phyloP scores from a whole-genome alignment of 2,797 vertebrate species.

The Hapalemur alaotrensis region DNA sequence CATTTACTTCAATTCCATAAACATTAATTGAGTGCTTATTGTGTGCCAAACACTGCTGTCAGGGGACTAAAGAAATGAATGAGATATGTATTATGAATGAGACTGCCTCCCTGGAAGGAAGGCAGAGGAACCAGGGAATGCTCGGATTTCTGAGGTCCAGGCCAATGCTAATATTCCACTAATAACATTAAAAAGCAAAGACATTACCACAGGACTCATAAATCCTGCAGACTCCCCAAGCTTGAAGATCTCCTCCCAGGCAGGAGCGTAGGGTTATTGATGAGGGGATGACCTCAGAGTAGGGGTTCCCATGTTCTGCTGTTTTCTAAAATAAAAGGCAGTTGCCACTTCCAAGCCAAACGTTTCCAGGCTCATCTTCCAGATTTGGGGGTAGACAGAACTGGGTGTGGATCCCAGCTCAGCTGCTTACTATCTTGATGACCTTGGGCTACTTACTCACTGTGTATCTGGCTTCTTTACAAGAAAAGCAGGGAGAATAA shows the following conservation, averaged over 20 bases:
- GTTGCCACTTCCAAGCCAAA: not conserved
- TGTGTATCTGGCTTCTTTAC: not conserved
- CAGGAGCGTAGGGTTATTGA: not conserved
- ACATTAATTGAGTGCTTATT: not conserved
- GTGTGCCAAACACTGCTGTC: not conserved
- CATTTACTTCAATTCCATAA: not conserved
- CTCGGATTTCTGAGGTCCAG: constrained; percentile 18
- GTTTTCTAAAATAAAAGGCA: not conserved
- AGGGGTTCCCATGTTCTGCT: not conserved
- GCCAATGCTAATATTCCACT: not conserved
- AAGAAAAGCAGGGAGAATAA: not conserved
- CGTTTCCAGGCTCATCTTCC: not conserved
- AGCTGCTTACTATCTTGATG: not conserved
- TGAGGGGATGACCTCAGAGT: not conserved
- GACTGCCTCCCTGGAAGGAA: not conserved
- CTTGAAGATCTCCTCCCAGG: not conserved
- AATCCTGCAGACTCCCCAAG: not conserved
- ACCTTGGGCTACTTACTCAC: not conserved
- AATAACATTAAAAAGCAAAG: constrained; percentile 7
- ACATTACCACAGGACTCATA: not conserved
- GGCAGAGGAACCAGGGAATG: not conserved
- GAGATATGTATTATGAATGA: not conserved
- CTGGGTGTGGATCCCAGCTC: not conserved
- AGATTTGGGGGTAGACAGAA: not conserved
- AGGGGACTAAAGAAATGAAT: constrained; percentile 9